Conservation (phyloP, 2,113 vertebrate genomes). For the Piaya cayana region DNA sequence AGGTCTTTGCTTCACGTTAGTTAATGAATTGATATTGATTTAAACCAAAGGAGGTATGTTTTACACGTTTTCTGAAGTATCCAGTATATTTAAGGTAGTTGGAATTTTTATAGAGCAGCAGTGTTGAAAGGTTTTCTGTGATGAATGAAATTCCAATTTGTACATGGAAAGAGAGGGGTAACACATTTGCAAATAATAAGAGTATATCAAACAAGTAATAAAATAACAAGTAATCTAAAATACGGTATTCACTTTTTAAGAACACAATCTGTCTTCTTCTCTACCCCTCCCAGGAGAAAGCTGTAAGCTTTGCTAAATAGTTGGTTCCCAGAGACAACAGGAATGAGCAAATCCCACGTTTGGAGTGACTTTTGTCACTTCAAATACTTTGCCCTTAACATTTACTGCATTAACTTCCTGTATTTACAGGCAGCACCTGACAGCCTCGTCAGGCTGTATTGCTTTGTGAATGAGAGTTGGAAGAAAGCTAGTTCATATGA, state of each 20-base stretch:
- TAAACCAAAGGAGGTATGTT: not conserved
- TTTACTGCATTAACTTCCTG: not conserved
- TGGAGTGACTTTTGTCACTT: conserved; percentile 1
- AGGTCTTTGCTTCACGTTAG: not conserved
- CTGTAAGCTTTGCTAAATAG: not conserved
- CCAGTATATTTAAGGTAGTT: not conserved
- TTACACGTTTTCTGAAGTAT: not conserved
- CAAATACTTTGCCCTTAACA: conserved; percentile 1
- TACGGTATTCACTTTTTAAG: not conserved
- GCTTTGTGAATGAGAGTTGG: not conserved
- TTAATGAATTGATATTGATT: conserved; percentile 21
- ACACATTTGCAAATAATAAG: not conserved
- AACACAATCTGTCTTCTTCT: not conserved
- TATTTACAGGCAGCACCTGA: not conserved
- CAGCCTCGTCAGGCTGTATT: not conserved
- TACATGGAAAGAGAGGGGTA: not conserved
- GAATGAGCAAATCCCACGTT: not conserved
- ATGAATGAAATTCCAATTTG: not conserved
- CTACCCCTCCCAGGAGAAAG: not conserved
- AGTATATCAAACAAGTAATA: too few species aligned
- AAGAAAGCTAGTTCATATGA: not conserved
- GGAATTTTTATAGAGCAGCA: not conserved
- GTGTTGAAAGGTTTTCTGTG: not conserved
- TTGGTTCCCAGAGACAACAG: not conserved
- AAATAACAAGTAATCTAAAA: not conserved